A percentile compares a stretch with the other conserved stretches of the same genome.
Evolutionary conservation across 1,140 invertebrate species (phyloP).

Genomic region (Dreissena polymorpha): DNA sequence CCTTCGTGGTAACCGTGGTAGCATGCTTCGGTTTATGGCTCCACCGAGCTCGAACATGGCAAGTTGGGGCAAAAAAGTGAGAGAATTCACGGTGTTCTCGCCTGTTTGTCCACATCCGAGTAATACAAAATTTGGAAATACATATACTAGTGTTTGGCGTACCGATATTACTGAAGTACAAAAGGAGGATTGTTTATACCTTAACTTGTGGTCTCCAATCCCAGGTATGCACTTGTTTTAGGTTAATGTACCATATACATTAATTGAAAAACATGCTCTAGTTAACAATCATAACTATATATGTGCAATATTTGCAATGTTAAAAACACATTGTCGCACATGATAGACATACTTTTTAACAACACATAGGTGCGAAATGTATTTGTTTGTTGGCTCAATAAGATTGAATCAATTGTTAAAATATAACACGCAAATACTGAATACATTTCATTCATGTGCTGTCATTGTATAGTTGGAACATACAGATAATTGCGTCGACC

Average conservation of each 20-base stretch:
- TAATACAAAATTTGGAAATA: slow-evolving; percentile 84
- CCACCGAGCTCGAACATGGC: slow-evolving; percentile 88
- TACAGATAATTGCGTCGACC: too few relatives aligned
- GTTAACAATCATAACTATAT: neutral
- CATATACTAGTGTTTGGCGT: too few relatives aligned
- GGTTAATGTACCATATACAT: neutral
- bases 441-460: too few relatives aligned
- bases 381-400: too few relatives aligned
- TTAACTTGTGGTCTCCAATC: slow-evolving; percentile 96
- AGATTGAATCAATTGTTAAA: too few relatives aligned
- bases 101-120: slow-evolving; percentile 88
- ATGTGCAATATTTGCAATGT: too few relatives aligned
- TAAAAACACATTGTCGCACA: too few relatives aligned
- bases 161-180: slow-evolving; percentile 93
- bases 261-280: neutral
- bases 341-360: too few relatives aligned
- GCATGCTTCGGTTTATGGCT: slow-evolving; percentile 95
- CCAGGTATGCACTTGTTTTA: slow-evolving; percentile 86
- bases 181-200: slow-evolving; percentile 97
- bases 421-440: too few relatives aligned
- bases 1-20: slow-evolving; percentile 86
- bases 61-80: slow-evolving; percentile 81
- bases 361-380: too few relatives aligned
- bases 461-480: too few relatives aligned
- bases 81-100: slow-evolving; percentile 89